These are phyloP conservation scores for Mohoua ochrocephala DNA, from an alignment of 2,113 vertebrate species.

Conservation along the genomic window DNA sequence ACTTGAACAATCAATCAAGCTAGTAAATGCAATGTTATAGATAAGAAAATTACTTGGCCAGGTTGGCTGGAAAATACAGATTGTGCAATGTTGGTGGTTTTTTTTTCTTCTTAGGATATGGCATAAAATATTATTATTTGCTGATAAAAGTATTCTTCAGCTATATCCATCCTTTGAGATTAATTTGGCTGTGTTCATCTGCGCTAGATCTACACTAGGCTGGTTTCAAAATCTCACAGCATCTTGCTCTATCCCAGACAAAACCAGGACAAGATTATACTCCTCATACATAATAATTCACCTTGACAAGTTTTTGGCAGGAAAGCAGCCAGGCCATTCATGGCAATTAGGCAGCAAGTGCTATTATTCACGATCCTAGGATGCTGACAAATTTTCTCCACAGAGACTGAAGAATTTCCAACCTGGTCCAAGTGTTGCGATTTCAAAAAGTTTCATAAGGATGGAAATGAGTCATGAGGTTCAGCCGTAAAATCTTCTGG, in stretches of 20 bases:
- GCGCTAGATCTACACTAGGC: neutral
- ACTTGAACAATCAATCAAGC: neutral
- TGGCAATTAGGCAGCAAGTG: neutral
- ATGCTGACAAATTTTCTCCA: neutral
- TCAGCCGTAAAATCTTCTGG: neutral
- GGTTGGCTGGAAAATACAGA: neutral
- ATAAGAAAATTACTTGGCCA: neutral
- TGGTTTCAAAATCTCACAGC: neutral
- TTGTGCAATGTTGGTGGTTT: accelerated
- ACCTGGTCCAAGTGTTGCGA: neutral
- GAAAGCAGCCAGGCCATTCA: neutral
- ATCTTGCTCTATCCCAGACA: neutral
- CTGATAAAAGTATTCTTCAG: neutral
- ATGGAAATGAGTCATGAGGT: neutral
- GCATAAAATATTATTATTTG: neutral
- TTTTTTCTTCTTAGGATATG: neutral
- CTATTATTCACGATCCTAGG: neutral
- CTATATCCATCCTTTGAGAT: neutral
- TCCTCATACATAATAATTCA: neutral
- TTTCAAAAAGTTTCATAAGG: neutral
- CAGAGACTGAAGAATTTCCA: neutral
- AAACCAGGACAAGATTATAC: neutral
- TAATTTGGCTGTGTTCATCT: neutral
- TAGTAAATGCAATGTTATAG: neutral
- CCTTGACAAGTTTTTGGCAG: neutral